These are phyloP conservation scores for Onychomys torridus DNA, from an alignment of 2,797 vertebrate species.

Conservation along the genomic window DNA sequence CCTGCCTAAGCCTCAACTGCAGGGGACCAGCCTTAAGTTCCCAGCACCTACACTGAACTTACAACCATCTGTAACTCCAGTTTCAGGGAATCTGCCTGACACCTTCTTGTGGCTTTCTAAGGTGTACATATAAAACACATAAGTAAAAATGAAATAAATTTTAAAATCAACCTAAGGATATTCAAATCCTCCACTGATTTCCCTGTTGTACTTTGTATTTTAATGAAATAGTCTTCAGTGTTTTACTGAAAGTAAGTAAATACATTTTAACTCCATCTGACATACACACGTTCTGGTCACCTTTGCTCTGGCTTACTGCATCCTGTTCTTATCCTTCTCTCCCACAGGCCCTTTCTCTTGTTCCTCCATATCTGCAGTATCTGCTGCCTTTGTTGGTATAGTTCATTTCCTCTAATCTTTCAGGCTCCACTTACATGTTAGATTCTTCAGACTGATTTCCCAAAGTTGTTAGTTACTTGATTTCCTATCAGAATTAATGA, in stretches of 20 bases:
- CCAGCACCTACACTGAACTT: background rate
- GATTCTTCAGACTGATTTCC: background rate
- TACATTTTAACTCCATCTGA: background rate
- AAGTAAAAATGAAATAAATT: background rate
- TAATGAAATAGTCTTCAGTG: constrained; percentile 9
- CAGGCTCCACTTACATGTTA: background rate
- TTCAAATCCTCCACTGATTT: background rate
- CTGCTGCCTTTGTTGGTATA: background rate
- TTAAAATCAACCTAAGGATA: background rate
- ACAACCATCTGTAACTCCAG: background rate
- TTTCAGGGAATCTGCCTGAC: background rate
- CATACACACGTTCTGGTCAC: background rate
- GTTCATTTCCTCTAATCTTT: constrained; percentile 1
- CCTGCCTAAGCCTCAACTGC: background rate
- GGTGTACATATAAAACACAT: background rate
- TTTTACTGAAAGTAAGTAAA: background rate
- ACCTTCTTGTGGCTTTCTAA: background rate
- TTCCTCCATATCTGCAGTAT: background rate
- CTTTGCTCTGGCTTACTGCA: background rate
- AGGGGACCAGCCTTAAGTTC: background rate
- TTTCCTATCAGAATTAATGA: background rate
- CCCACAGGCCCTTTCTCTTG: background rate
- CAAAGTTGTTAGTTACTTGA: background rate
- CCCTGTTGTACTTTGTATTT: background rate
- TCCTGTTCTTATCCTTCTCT: background rate